Evolutionary conservation across 2,113 vertebrate species (phyloP).

Genomic region (Zosterops borbonicus): DNA sequence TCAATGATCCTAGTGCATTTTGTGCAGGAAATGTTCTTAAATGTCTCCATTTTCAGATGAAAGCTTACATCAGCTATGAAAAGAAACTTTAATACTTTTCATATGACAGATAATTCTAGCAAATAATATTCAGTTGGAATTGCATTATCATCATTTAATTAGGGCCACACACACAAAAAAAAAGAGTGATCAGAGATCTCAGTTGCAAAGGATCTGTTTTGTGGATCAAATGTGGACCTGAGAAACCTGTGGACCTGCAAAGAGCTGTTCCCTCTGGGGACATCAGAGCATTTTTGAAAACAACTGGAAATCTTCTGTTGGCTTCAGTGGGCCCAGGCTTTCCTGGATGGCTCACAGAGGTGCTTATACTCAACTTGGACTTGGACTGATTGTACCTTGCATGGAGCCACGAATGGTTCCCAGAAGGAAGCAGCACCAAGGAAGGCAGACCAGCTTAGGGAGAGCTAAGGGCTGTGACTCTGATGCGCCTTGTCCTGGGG

Average conservation of each 20-base stretch:
- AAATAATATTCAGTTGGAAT: not conserved
- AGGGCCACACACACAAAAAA: not conserved
- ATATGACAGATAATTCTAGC: not conserved
- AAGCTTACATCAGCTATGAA: not conserved
- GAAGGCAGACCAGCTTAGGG: not conserved
- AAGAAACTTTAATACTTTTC: not conserved
- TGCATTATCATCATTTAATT: not conserved
- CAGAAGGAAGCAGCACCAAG: not conserved
- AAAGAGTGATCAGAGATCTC: not conserved
- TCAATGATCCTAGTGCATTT: not conserved
- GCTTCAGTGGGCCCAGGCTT: not conserved
- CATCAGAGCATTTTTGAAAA: not conserved
- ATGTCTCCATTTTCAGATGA: not conserved
- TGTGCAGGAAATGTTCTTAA: not conserved
- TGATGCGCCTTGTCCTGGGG: not conserved
- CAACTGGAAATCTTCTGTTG: not conserved
- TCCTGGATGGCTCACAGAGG: not conserved
- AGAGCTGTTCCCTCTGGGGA: not conserved
- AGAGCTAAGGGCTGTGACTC: not conserved
- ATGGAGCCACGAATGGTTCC: fast-evolving
- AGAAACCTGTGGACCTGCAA: not conserved
- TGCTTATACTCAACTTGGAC: not conserved
- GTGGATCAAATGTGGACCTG: not conserved
- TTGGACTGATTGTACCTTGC: not conserved
- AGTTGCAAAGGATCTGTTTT: not conserved